Conservation (phyloP, 2,113 vertebrate species). For the Brachyhypopomus occidentalis region DNA sequence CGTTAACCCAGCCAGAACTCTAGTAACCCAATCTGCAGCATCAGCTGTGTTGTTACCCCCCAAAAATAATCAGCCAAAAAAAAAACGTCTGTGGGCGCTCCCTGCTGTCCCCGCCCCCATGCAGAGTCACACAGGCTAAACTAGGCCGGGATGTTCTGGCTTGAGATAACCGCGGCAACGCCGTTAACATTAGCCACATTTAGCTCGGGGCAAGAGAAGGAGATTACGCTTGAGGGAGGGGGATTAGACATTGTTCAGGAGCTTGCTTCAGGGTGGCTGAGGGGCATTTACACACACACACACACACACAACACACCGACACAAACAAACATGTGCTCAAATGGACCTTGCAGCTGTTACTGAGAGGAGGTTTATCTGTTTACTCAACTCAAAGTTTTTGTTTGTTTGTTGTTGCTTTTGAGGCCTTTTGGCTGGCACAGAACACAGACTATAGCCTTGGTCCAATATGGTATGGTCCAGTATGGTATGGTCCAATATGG, state of each 20-base stretch:
- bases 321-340: slow-evolving; percentile 46
- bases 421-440: background rate
- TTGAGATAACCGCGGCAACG: slow-evolving; percentile 46
- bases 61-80: slow-evolving; percentile 24
- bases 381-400: background rate
- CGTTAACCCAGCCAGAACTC: background rate
- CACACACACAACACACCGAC: background rate
- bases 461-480: background rate
- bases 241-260: slow-evolving; percentile 56
- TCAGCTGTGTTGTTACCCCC: background rate
- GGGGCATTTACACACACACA: slow-evolving; percentile 40
- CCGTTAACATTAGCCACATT: slow-evolving; percentile 51
- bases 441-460: background rate
- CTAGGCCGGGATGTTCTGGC: slow-evolving; percentile 53
- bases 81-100: background rate
- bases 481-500: slow-evolving; percentile 7
- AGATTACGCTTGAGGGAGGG: slow-evolving; percentile 46
- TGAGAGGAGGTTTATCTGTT: background rate
- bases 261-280: slow-evolving; percentile 43
- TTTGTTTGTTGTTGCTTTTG: background rate
- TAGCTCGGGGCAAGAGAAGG: slow-evolving; percentile 47
- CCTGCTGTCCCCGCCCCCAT: slow-evolving; percentile 9
- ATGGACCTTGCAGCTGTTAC: slow-evolving; percentile 14
- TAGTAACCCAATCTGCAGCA: slow-evolving; percentile 11
- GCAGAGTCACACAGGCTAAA: slow-evolving; percentile 38